Conservation (phyloP, 2,888 invertebrate species). For the Globia sparganii region DNA sequence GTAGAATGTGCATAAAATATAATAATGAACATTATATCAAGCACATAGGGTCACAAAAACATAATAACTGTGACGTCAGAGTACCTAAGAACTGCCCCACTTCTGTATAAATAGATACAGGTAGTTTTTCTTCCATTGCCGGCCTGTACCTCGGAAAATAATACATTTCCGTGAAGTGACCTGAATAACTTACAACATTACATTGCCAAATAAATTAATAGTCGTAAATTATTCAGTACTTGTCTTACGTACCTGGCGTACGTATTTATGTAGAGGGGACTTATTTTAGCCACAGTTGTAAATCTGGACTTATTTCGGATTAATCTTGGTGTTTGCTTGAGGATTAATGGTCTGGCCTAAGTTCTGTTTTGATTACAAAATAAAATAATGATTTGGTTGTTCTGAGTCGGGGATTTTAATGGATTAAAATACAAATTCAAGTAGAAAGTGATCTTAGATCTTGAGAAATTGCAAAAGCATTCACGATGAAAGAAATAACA, state of each 20-base stretch:
- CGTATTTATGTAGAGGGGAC: constrained; percentile 22
- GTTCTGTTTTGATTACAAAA: constrained; percentile 32
- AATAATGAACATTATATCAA: constrained; percentile 8
- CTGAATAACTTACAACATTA: constrained; percentile 55
- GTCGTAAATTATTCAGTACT: constrained; percentile 49
- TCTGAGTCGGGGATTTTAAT: constrained; percentile 13
- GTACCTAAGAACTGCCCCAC: constrained; percentile 43
- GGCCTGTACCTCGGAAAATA: constrained; percentile 41
- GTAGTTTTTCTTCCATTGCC: constrained; percentile 46
- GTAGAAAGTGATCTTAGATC: not conserved
- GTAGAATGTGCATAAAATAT: constrained; percentile 3
- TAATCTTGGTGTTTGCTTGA: constrained; percentile 27
- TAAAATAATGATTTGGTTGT: constrained; percentile 39
- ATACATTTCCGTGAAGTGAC: constrained; percentile 48
- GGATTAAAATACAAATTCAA: constrained; percentile 23
- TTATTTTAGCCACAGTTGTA: constrained; percentile 31
- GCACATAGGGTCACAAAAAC: constrained; percentile 6
- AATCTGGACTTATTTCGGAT: constrained; percentile 43
- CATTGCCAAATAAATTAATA: constrained; percentile 48
- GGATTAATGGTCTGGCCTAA: constrained; percentile 28
- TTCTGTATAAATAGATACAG: constrained; percentile 38
- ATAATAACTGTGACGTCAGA: constrained; percentile 30
- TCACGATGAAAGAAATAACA: not conserved
- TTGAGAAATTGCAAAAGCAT: not conserved
- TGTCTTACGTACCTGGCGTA: constrained; percentile 18